Conservation (phyloP, 1,140 invertebrate genomes). For the Arion vulgaris region DNA sequence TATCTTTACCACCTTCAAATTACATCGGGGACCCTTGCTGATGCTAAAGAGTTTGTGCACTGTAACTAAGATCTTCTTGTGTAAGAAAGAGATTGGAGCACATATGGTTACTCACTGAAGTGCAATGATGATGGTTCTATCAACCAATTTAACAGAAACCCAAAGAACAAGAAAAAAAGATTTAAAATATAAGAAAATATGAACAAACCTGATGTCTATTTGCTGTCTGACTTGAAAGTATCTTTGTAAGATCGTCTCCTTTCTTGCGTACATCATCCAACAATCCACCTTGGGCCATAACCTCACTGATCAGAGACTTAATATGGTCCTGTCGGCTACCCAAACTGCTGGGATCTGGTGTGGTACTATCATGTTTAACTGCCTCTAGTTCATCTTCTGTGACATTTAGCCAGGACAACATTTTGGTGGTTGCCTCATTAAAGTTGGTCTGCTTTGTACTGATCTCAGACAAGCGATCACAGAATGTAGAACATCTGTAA, state of each 20-base stretch:
- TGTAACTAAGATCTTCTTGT: too few relatives aligned
- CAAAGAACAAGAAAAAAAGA: too few relatives aligned
- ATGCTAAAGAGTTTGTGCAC: too few relatives aligned
- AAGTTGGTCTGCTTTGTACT: conserved; percentile 87
- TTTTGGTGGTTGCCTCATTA: conserved; percentile 86
- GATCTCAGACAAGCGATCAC: conserved; percentile 88
- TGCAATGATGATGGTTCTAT: too few relatives aligned
- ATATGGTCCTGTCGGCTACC: conserved; percentile 89
- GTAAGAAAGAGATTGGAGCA: too few relatives aligned
- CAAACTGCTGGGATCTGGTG: conserved; percentile 87
- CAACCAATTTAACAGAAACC: too few relatives aligned
- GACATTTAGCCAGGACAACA: conserved; percentile 86
- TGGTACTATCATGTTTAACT: conserved; percentile 85
- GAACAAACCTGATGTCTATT: too few relatives aligned
- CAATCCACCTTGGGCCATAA: conserved; percentile 86
- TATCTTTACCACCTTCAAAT: too few relatives aligned
- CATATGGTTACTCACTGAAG: too few relatives aligned
- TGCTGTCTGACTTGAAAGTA: conserved; percentile 70
- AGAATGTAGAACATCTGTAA: conserved; percentile 75
- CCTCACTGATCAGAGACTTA: conserved; percentile 88
- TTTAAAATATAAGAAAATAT: too few relatives aligned
- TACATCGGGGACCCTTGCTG: too few relatives aligned
- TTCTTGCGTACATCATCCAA: conserved; percentile 79
- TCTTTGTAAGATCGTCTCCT: conserved; percentile 74
- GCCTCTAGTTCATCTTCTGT: conserved; percentile 84